Conservation (phyloP, 2,797 vertebrate species). For the Takifugu rubripes region DNA sequence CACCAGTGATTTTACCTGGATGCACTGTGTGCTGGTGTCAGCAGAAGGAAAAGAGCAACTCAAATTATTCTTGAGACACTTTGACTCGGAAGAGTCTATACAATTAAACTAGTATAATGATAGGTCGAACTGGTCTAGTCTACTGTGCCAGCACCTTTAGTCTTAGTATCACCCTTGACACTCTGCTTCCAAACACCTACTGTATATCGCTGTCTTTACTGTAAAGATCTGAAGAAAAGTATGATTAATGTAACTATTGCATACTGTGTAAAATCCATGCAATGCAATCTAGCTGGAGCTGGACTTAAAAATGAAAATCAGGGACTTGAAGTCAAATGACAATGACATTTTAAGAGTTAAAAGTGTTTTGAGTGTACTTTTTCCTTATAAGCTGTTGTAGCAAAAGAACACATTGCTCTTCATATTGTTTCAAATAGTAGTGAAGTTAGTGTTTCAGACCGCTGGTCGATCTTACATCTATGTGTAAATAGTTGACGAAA, state of each 20-base stretch:
- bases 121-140: constrained; percentile 69
- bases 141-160: constrained; percentile 71
- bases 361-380: constrained; percentile 76
- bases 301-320: constrained; percentile 78
- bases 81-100: constrained; percentile 63
- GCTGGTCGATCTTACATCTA: constrained; percentile 85
- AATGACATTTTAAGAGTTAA: constrained; percentile 77
- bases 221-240: constrained; percentile 73
- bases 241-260: constrained; percentile 72
- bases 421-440: constrained; percentile 77
- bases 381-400: constrained; percentile 77
- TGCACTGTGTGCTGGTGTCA: constrained; percentile 62
- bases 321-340: constrained; percentile 80
- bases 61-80: constrained; percentile 56
- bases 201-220: constrained; percentile 77
- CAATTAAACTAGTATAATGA: constrained; percentile 67
- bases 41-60: constrained; percentile 65
- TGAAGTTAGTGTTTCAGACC: constrained; percentile 79
- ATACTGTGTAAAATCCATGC: constrained; percentile 79
- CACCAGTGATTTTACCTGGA: constrained; percentile 56
- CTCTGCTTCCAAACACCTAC: constrained; percentile 77
- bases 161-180: constrained; percentile 75
- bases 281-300: constrained; percentile 80
- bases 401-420: constrained; percentile 78
- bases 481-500: constrained; percentile 76